Evolutionary conservation across 2,888 invertebrate genomes (phyloP), one percentile per base, ranked within the genome.

Genomic region (Noctua janthe): DNA sequence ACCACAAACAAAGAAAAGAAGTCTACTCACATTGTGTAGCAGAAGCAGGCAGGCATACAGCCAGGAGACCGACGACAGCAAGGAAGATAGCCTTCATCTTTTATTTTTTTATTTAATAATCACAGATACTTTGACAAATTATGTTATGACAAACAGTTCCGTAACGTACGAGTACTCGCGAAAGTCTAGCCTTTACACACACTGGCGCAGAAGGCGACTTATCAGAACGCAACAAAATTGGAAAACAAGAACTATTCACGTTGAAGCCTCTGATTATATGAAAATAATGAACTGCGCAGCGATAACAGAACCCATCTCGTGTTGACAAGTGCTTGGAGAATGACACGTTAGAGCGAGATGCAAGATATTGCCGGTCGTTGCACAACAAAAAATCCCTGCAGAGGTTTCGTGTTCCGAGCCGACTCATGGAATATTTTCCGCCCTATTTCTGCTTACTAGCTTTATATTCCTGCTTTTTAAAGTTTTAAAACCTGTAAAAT

Each of bases 181-280:
- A 90, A 93, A 95, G 95, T 94, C 97, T 96, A 94, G 98, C 98
- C 98, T 98, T 98, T 98, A 98, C 98, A 98, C 98, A 97, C 98
- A 98, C 98, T 98, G 98, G 98, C 97, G 98, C 97, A 98, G 98
- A 98, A 98, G 98, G 98, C 98, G 97, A 97, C 97, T 95, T 94
- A 94, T 93, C 93, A 94, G 94, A 84, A 92, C 89, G 85, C 92
- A 93, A 94, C 92, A 93, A 92, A 92, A 94, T 92, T 92, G 89
- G 90, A 92, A 93, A 92, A 94, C 92, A 93, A 92, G 87, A 89
- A 91, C 92, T 93, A 92, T 92, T 91, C 91, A 90, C 90, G 89
- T 90, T 90, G 90, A 93, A 93, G 90, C 91, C 91, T 95, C 90
- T 90, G 94, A 93, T 94, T 94, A 93, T 87, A 94, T 91, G 90